A percentile compares a stretch with the other conserved stretches of the same genome.
phyloP scores from a whole-genome alignment of 2,797 vertebrate species.

The Pteropus rufus region DNA sequence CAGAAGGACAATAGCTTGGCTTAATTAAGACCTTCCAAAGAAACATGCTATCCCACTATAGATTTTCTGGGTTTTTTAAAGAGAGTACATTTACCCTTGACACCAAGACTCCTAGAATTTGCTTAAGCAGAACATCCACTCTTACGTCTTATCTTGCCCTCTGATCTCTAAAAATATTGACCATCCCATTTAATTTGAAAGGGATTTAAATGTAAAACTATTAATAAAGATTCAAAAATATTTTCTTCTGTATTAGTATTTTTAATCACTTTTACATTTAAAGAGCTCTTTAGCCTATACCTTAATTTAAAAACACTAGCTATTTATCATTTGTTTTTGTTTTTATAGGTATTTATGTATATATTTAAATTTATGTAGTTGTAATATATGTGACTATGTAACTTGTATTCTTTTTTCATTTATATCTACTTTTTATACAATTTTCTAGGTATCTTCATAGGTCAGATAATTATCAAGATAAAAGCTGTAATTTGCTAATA shows the following conservation, averaged over 20 bases:
- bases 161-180: neutral
- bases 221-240: neutral
- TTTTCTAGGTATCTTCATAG: neutral
- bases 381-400: neutral
- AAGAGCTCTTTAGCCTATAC: neutral
- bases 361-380: neutral
- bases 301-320: neutral
- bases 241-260: neutral
- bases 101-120: neutral
- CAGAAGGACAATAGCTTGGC: neutral
- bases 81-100: neutral
- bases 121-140: neutral
- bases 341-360: neutral
- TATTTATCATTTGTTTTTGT: neutral
- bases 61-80: neutral
- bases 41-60: neutral
- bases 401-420: neutral
- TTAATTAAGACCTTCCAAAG: constrained; percentile 45
- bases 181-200: constrained; percentile 14
- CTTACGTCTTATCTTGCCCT: neutral
- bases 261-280: neutral
- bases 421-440: neutral
- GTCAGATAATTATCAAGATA: neutral
- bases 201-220: constrained; percentile 5
- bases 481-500: neutral